A percentile compares a stretch with the other conserved stretches of the same genome.
phyloP scores from a whole-genome alignment of 2,797 vertebrate species.

The Chaetophractus vellerosus region DNA sequence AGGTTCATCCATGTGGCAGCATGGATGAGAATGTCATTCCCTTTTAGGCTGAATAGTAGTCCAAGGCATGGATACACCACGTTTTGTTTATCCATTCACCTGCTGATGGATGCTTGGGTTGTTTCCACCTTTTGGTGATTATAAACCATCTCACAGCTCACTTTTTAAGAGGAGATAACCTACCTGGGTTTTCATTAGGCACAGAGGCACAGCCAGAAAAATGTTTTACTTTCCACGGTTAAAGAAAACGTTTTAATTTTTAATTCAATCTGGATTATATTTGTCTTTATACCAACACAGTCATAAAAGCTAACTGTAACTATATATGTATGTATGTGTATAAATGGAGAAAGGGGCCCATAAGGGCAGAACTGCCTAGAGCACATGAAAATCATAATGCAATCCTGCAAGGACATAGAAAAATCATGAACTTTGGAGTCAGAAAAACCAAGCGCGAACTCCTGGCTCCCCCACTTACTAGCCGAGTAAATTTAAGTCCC shows the following conservation, averaged over 20 bases:
- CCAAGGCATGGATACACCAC: accelerated
- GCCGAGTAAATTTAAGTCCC: accelerated
- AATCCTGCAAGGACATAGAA: neutral
- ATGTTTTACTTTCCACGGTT: neutral
- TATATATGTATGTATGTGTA: too few relatives aligned
- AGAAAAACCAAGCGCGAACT: neutral
- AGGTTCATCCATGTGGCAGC: accelerated
- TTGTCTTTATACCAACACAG: neutral
- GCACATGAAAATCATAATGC: neutral
- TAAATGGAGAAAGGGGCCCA: neutral
- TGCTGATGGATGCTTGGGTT: too few relatives aligned
- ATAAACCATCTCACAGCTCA: neutral
- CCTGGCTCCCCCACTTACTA: neutral
- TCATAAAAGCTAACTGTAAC: neutral
- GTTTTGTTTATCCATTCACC: neutral
- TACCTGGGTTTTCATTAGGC: neutral
- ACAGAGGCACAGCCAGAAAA: neutral
- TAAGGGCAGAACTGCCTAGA: neutral
- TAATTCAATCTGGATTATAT: neutral
- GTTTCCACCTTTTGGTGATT: neutral
- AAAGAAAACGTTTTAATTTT: neutral
- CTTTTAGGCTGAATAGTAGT: neutral
- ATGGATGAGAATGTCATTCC: accelerated
- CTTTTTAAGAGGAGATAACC: neutral
- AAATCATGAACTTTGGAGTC: neutral